These are phyloP conservation scores for Vespertilio murinus DNA, from an alignment of 2,797 vertebrate species.

Conservation along the genomic window DNA sequence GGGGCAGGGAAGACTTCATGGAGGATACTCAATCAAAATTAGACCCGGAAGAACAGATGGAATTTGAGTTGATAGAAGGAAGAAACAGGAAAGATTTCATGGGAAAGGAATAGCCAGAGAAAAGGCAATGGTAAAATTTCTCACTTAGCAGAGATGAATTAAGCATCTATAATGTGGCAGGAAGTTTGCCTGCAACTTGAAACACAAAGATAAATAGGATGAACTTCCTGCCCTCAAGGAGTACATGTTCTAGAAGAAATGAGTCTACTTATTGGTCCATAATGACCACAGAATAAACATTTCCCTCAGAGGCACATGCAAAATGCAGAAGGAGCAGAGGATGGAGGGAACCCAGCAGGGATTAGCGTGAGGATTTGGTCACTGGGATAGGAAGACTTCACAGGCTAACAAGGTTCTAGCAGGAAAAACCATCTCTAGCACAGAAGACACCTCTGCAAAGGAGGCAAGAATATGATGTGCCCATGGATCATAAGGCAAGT, in stretches of 20 bases:
- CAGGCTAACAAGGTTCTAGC: background rate
- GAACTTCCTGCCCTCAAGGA: background rate
- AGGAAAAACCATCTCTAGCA: background rate
- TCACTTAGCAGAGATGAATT: background rate
- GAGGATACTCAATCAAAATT: background rate
- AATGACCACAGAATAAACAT: background rate
- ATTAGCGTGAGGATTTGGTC: background rate
- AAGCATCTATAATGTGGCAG: background rate
- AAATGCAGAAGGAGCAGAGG: background rate
- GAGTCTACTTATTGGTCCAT: background rate
- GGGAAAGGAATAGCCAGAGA: background rate
- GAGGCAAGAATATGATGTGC: background rate
- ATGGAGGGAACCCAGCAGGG: background rate
- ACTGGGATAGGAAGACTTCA: background rate
- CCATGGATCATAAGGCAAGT: background rate
- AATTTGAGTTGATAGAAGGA: background rate
- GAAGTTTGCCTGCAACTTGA: background rate
- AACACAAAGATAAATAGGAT: background rate
- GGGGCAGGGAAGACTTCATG: background rate
- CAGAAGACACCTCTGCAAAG: background rate
- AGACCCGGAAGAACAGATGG: background rate
- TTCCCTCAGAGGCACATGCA: background rate
- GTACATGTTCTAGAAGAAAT: background rate
- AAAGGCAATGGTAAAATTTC: background rate
- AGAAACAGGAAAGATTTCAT: background rate